Evolutionary conservation across 2,888 invertebrate genomes (phyloP).

Genomic region (Melanostoma scalare): DNA sequence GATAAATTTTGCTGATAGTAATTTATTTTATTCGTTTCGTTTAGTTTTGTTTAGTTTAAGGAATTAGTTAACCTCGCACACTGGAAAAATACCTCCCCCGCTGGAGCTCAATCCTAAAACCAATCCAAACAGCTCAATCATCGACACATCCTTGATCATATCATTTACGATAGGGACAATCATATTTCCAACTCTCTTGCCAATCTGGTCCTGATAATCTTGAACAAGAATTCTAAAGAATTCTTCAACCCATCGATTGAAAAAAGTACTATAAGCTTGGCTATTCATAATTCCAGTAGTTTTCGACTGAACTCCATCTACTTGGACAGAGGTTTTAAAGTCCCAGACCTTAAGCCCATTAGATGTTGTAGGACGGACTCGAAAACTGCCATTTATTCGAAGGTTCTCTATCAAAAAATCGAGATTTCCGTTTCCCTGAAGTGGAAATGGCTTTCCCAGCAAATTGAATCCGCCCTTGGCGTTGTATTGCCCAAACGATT

Average conservation of each 20-base stretch:
- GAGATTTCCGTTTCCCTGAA: constrained; percentile 76
- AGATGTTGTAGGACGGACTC: constrained; percentile 74
- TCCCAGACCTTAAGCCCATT: constrained; percentile 73
- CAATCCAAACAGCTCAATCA: constrained; percentile 76
- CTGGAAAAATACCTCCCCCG: constrained; percentile 14
- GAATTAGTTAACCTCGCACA: constrained; percentile 32
- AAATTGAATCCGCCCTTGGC: constrained; percentile 72
- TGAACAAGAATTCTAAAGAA: constrained; percentile 75
- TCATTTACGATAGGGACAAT: constrained; percentile 75
- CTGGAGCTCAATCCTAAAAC: constrained; percentile 72
- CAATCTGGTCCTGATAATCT: constrained; percentile 75
- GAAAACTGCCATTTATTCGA: constrained; percentile 76
- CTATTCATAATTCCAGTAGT: constrained; percentile 76
- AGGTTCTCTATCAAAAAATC: constrained; percentile 75
- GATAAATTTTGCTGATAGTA: too few relatives aligned
- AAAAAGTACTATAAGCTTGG: constrained; percentile 69
- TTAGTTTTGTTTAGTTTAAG: background rate
- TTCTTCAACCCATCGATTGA: constrained; percentile 76
- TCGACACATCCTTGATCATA: constrained; percentile 73
- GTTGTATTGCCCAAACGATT: constrained; percentile 75
- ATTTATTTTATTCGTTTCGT: too few relatives aligned
- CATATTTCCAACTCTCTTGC: constrained; percentile 74
- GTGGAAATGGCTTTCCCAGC: constrained; percentile 63
- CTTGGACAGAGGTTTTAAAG: constrained; percentile 75
- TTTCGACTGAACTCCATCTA: constrained; percentile 75